These are phyloP conservation scores for Allygus modestus DNA, from an alignment of 2,888 invertebrate genomes.

Conservation along the genomic window DNA sequence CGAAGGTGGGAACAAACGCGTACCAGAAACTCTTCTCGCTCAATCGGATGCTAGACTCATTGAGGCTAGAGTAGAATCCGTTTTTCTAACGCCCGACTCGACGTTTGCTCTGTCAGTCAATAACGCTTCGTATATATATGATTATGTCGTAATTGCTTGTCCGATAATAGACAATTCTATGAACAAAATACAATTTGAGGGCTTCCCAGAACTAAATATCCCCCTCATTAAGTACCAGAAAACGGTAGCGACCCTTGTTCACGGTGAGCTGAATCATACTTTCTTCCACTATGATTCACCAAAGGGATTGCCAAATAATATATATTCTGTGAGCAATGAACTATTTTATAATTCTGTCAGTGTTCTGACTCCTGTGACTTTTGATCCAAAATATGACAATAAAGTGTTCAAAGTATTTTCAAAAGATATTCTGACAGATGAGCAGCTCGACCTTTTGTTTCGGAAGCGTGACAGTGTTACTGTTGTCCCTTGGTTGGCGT, in stretches of 20 bases:
- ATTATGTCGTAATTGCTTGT: conserved; percentile 79
- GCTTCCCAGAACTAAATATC: conserved; percentile 73
- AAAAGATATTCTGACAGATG: conserved; percentile 74
- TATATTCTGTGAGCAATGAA: conserved; percentile 76
- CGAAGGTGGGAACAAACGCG: conserved; percentile 78
- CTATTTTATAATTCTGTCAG: conserved; percentile 76
- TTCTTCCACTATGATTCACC: conserved; percentile 74
- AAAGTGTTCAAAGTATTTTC: conserved; percentile 80
- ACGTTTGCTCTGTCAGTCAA: conserved; percentile 59
- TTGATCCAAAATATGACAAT: conserved; percentile 66
- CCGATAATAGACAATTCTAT: conserved; percentile 76
- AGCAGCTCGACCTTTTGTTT: conserved; percentile 76
- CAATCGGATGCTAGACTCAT: conserved; percentile 74
- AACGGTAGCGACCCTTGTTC: conserved; percentile 78
- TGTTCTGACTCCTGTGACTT: conserved; percentile 73
- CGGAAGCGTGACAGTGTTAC: conserved; percentile 72
- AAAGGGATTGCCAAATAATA: conserved; percentile 72
- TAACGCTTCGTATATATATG: conserved; percentile 73
- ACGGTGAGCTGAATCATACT: conserved; percentile 75
- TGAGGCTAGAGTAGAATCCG: conserved; percentile 72
- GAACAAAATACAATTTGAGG: conserved; percentile 75
- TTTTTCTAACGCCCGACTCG: conserved; percentile 70
- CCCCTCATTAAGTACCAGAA: conserved; percentile 76
- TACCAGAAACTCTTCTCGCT: conserved; percentile 74
- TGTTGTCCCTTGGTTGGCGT: conserved; percentile 77